These are phyloP conservation scores for Trichomycterus rosablanca DNA, from an alignment of 2,113 vertebrate species.

Conservation along the genomic window DNA sequence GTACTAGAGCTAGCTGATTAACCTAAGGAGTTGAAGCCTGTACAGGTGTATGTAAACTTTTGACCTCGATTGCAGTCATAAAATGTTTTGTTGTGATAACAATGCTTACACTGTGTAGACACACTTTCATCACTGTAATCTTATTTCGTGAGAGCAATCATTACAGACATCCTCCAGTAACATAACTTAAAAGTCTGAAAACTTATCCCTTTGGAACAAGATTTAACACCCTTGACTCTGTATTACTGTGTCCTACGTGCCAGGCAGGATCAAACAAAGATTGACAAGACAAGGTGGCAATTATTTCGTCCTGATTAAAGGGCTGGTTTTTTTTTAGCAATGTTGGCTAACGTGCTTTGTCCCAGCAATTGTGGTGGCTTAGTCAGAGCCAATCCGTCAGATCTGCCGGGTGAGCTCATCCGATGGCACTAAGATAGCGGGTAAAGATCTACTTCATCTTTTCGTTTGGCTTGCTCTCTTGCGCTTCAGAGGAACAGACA, in stretches of 20 bases:
- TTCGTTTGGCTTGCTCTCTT: slow-evolving; percentile 23
- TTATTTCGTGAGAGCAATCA: too few species aligned
- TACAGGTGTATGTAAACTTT: too few species aligned
- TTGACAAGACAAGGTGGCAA: slow-evolving; percentile 30
- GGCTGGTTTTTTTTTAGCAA: slow-evolving; percentile 3
- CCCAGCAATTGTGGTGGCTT: slow-evolving; percentile 1
- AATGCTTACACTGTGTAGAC: too few species aligned
- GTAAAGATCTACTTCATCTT: slow-evolving; percentile 34
- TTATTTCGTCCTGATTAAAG: slow-evolving; percentile 30
- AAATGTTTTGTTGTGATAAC: too few species aligned
- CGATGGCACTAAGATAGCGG: slow-evolving; percentile 35
- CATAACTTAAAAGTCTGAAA: not conserved
- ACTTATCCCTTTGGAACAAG: not conserved
- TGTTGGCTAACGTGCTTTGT: slow-evolving; percentile 8
- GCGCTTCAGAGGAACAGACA: slow-evolving; percentile 66
- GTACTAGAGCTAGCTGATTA: too few species aligned
- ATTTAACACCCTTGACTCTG: not conserved
- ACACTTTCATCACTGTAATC: too few species aligned
- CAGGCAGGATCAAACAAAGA: slow-evolving; percentile 27
- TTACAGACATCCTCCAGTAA: not conserved
- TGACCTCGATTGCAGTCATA: too few species aligned
- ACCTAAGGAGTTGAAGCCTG: too few species aligned
- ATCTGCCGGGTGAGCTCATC: slow-evolving; percentile 33
- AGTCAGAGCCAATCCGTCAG: slow-evolving; percentile 15
- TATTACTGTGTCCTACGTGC: slow-evolving; percentile 14